Base-by-base conservation (phyloP, 2,888 invertebrate species). In the Aproaerema taeniolella region DNA sequence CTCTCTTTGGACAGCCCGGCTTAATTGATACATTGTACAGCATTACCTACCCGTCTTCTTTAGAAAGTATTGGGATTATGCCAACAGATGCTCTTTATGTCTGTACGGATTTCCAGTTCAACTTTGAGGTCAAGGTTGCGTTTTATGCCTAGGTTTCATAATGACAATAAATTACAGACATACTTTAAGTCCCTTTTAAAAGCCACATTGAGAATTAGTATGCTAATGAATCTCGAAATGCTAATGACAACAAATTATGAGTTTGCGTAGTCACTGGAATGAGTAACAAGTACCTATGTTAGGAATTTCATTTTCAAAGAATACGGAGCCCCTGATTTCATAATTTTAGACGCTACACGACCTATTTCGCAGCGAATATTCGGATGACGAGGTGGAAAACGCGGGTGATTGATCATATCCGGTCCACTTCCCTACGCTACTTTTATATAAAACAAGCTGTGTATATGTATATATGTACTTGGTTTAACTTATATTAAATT, bases 41-140 rank as follows among this genome's bases (percentile, higher is more conserved):
- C 71, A 74, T 62, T 59, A 70, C 66, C 66, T n/a, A n/a, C n/a
- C 61, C 65, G 55, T 67, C 73, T n/a, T n/a, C n/a, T 74, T 74
- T 77, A 74, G 73, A 77, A 78, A 76, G 72, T 69, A 67, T 73
- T 82, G 83, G 79, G 64, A 47, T 52, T 41, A 49, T 42, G 77
- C 82, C 82, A 83, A 70, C 66, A 64, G 56, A 61, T 71, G 72
- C 56, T 61, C 50, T 61, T 65, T 62, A 67, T 71, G 58, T 53
- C 20, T 59, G 60, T 57, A 57, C 52, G 61, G 64, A 66, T 67
- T 74, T 77, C 68, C 70, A 53, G 65, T 67, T 64, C 67, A 61
- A 50, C 47, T 44, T 53, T 47, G 57, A 64, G 76, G 73, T 77
- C 75, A 81, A 76, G 81, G 79, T 26, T 26, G n/a, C 20, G 3